Conservation (phyloP, 1,140 invertebrate genomes). For the Charaxes varanes region DNA sequence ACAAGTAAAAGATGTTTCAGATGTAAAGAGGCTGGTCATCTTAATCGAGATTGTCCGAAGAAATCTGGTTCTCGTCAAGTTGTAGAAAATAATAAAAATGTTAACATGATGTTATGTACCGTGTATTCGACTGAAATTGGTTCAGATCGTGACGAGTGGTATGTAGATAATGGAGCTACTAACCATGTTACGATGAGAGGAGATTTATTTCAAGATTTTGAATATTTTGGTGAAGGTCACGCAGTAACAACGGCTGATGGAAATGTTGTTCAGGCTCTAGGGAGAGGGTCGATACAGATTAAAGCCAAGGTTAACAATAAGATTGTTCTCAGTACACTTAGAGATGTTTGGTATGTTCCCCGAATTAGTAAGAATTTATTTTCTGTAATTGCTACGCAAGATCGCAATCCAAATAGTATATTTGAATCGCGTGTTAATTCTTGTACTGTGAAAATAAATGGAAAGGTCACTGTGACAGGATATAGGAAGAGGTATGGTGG, state of each 20-base stretch:
- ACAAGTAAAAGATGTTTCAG: not conserved
- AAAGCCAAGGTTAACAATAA: not conserved
- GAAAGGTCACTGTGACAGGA: slow-evolving; percentile 3
- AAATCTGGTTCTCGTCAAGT: not conserved
- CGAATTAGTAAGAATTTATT: slow-evolving; percentile 10
- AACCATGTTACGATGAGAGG: slow-evolving; percentile 3
- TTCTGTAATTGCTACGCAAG: slow-evolving; percentile 8
- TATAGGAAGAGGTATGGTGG: slow-evolving; percentile 1
- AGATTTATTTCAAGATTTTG: not conserved
- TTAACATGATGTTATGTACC: not conserved
- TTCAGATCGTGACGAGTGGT: slow-evolving; percentile 1
- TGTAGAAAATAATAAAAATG: not conserved
- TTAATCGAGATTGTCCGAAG: not conserved
- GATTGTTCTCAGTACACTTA: not conserved
- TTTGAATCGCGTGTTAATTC: slow-evolving; percentile 1
- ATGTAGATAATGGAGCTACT: slow-evolving; percentile 1
- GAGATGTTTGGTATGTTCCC: slow-evolving; percentile 9
- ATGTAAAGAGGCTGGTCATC: not conserved
- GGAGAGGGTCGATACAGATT: not conserved
- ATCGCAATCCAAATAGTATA: slow-evolving; percentile 1
- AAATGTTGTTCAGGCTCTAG: not conserved
- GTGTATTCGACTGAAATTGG: not conserved
- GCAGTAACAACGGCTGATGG: not conserved
- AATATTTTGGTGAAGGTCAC: not conserved
- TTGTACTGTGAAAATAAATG: not conserved